Base-by-base conservation (phyloP, 2,113 vertebrate species). In the Eretmochelys imbricata region DNA sequence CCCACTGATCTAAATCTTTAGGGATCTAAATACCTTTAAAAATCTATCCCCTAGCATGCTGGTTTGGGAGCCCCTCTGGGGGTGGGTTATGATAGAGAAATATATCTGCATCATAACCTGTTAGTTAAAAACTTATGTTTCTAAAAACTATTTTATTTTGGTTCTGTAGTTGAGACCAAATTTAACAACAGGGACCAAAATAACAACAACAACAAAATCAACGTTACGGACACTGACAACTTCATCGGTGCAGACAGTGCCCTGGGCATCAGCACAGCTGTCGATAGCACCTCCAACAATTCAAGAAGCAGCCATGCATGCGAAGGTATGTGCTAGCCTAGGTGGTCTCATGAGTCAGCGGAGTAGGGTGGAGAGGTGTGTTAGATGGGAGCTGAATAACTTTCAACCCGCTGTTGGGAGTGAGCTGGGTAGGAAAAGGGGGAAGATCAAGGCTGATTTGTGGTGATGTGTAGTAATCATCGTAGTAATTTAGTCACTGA, bases 141-240 rank as follows among this genome's bases (percentile, higher is more conserved):
- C 83, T 49, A 85, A 51, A 81, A 82, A 46, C 20, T 62, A 54
- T 86, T 87, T 85, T 86, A 75, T 91, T 53, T 17, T 24, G 81
- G 80, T 65, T 75, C 72, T 72, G 10, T 72, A 95, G 90, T 93
- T 84, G 55, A 93, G 49, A 92, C 57, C 85, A 91, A 89, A 65
- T 51, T 89, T 75, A 90, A 27, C 1, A 13, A 55, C 46, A 31
- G 55, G 42, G 7, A 38, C 11, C 38, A 12, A 10, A 89, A 48
- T n/a, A 79, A 69, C 50, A 84, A 5, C 46, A 49, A 53, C 22
- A 49, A 53, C 10, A 81, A 49, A 16, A 35, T 8, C 8, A 10
- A 24, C 42, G 16, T 24, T 16, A 10, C 27, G 4, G 57, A 48
- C 35, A 10, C 6, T 29, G 69, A 65, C 29, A 42, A 38, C 78